phyloP scores from a whole-genome alignment of 2,113 vertebrate species.

The Myrmophylax atrothorax region DNA sequence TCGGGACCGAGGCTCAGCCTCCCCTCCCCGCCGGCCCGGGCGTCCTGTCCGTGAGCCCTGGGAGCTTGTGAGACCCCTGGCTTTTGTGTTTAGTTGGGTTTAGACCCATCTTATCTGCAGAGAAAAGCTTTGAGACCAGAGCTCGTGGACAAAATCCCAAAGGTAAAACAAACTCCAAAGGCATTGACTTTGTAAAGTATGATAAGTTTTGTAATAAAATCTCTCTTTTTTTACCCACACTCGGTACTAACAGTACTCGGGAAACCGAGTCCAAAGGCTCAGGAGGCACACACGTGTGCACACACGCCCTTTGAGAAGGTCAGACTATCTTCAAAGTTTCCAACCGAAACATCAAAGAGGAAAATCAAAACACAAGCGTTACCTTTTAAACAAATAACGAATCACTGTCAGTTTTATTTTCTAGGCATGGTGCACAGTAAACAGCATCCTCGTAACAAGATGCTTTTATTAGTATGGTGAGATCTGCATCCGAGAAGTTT shows the following conservation, averaged over 20 bases:
- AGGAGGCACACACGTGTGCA: accelerated
- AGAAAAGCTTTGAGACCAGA: not conserved
- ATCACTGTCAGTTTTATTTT: not conserved
- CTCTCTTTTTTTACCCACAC: not conserved
- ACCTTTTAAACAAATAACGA: not conserved
- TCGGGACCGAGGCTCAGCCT: not conserved
- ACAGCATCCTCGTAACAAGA: not conserved
- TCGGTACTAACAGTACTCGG: not conserved
- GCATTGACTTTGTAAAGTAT: not conserved
- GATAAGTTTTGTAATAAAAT: accelerated
- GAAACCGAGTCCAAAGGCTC: not conserved
- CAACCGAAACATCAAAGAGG: not conserved
- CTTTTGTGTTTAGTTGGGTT: not conserved
- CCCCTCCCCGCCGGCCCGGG: not conserved
- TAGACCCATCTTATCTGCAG: not conserved
- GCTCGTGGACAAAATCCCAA: not conserved
- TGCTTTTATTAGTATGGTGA: not conserved
- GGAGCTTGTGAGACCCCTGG: no score
- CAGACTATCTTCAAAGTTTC: not conserved
- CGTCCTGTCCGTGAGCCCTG: not conserved
- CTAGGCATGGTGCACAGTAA: not conserved
- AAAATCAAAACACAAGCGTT: not conserved
- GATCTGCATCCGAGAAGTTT: not conserved
- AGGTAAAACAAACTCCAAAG: not conserved
- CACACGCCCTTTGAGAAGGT: not conserved